phyloP scores from a whole-genome alignment of 2,113 vertebrate genomes.

The Mastomys coucha region DNA sequence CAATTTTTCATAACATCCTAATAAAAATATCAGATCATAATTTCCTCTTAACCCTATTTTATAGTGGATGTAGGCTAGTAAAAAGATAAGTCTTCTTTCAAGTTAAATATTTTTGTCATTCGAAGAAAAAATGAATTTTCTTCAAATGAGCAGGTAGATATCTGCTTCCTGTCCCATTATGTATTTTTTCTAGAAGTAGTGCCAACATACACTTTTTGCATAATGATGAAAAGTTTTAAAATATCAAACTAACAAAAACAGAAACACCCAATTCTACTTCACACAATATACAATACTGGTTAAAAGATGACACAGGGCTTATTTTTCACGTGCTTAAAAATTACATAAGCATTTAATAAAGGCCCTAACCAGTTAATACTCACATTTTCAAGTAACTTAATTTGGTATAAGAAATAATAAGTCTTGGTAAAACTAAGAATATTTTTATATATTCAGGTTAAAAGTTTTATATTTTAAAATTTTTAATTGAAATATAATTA shows the following conservation, averaged over 20 bases:
- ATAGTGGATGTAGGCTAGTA: not conserved
- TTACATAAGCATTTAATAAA: slow-evolving; percentile 33
- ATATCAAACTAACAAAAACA: not conserved
- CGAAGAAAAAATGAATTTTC: slow-evolving; percentile 15
- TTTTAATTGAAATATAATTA: not conserved
- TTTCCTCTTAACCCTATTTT: not conserved
- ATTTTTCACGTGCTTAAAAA: slow-evolving; percentile 49
- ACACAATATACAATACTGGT: slow-evolving; percentile 17
- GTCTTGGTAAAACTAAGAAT: slow-evolving; percentile 43
- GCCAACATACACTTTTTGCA: not conserved
- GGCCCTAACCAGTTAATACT: not conserved
- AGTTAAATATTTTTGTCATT: not conserved
- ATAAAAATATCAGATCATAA: not conserved
- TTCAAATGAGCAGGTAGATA: not conserved
- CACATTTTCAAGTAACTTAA: slow-evolving; percentile 44
- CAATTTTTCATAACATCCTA: not conserved
- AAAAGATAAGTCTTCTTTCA: slow-evolving; percentile 1
- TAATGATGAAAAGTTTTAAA: slow-evolving; percentile 4
- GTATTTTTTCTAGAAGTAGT: not conserved
- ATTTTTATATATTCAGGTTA: not conserved
- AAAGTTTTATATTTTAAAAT: not conserved
- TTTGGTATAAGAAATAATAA: not conserved
- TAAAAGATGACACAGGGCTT: slow-evolving; percentile 8
- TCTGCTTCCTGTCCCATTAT: not conserved
- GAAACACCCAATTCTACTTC: slow-evolving; percentile 14